Conservation (phyloP, 2,888 invertebrate genomes). For the Cerceris ruficornis region DNA sequence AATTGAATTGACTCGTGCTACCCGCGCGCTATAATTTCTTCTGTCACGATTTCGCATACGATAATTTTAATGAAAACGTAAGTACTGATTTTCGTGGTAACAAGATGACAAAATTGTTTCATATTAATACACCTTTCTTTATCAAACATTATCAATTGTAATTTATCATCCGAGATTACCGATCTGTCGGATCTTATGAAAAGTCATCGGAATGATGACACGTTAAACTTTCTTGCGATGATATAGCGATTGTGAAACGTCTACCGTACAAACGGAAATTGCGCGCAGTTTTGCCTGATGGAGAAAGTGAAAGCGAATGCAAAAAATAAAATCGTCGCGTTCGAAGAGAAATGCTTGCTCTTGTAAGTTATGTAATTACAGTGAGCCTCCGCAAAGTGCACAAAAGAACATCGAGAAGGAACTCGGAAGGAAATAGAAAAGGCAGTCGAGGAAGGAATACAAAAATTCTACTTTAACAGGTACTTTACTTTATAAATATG, state of each 20-base stretch:
- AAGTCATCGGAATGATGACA: neutral
- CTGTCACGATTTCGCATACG: no score
- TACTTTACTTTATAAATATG: no score
- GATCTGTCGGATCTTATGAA: neutral
- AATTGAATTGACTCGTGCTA: no score
- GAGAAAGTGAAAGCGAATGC: constrained; percentile 53
- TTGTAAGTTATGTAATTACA: neutral
- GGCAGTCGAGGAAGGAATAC: no score
- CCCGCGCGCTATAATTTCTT: no score
- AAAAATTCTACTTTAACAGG: no score
- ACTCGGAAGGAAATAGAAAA: neutral
- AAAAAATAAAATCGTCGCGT: neutral
- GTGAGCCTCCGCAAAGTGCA: neutral
- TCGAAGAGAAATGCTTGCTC: neutral
- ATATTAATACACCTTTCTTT: neutral
- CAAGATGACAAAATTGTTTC: neutral
- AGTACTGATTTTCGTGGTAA: no score
- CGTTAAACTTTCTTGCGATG: neutral
- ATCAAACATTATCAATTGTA: neutral
- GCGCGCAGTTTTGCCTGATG: neutral
- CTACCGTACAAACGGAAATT: neutral
- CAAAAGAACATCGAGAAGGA: neutral
- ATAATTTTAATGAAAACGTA: no score
- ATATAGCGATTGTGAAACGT: neutral
- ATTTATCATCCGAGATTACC: neutral